Evolutionary conservation across 2,113 vertebrate genomes (phyloP), one percentile per base, ranked within the genome.

Genomic region (Arothron firmamentum): DNA sequence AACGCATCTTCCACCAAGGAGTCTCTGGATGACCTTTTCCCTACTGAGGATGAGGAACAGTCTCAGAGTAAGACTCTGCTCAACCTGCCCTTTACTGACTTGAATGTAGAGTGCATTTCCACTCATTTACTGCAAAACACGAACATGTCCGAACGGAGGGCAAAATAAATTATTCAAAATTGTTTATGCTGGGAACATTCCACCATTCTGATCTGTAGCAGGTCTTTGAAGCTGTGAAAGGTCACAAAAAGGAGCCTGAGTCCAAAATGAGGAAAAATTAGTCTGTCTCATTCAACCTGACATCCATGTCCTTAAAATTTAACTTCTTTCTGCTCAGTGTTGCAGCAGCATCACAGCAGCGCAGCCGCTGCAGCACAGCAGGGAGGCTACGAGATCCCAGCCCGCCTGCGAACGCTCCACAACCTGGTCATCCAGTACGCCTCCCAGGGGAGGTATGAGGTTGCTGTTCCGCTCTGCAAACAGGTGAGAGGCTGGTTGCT

Each of bases 391-490:
- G 94, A 95, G 87, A 94, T 95, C 68, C 94, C 94, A 0, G 92
- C 92, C 1, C 92, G 93, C 19, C 91, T 95, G 0, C 86, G 93
- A 14, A 94, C 93, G 0, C 89, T 95, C 46, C 94, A 95, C 88
- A 94, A 94, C 87, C 88, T 95, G 6, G 94, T 95, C 50, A 93
- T 95, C 88, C 94, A 95, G 90, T 95, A 95, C 0, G 94, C 93
- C 0, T 90, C 93, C 0, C 94, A 95, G 83, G 93, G 94, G 6
- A 90, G 94, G 10, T 95, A 95, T 0, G 94, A 95, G 82, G 94
- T 95, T 1, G 94, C 94, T 0, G 94, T 94, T 12, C 94, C 94
- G 0, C 91, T 95, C 42, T 95, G 94, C 72, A 94, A 94, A 62
- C 94, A 88, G 84, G 87, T 85, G 18, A 23, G 62, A 21, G 20